phyloP scores from a whole-genome alignment of 2,113 vertebrate species.

The Plotosus lineatus region DNA sequence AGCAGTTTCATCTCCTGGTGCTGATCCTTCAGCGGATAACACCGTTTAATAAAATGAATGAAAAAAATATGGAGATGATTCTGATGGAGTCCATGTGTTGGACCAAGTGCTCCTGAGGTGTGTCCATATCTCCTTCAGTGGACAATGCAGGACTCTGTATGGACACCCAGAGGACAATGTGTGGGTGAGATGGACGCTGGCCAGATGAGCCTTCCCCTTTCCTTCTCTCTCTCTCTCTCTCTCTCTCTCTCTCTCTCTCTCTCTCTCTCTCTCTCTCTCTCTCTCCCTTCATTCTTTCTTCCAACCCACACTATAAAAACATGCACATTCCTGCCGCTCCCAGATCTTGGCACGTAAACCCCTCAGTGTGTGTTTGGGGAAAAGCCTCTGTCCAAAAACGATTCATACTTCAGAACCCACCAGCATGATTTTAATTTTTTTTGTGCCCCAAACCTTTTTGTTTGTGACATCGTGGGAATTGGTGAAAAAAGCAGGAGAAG shows the following conservation, averaged over 20 bases:
- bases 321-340: conserved; percentile 64
- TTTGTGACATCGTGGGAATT: conserved; percentile 43
- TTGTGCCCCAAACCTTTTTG: conserved; percentile 12
- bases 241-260: background rate
- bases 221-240: conserved; percentile 16
- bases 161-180: conserved; percentile 44
- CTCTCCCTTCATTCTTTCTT: conserved; percentile 14
- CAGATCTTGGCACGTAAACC: conserved; percentile 53
- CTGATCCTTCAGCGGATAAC: background rate
- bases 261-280: conserved; percentile 13
- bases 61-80: background rate
- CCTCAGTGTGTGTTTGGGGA: conserved; percentile 55
- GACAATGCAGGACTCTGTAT: conserved; percentile 62
- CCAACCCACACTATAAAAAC: conserved; percentile 58
- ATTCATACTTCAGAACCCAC: conserved; percentile 48
- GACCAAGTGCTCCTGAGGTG: conserved; percentile 40
- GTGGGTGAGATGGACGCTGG: conserved; percentile 56
- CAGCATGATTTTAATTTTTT: background rate
- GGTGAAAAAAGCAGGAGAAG: background rate
- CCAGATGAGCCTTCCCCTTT: conserved; percentile 49
- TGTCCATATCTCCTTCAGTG: conserved; percentile 37
- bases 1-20: background rate
- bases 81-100: conserved; percentile 28
- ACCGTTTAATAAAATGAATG: background rate
- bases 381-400: conserved; percentile 37